Evolutionary conservation across 2,888 invertebrate genomes (phyloP).

Genomic region (Laspeyria flexula): DNA sequence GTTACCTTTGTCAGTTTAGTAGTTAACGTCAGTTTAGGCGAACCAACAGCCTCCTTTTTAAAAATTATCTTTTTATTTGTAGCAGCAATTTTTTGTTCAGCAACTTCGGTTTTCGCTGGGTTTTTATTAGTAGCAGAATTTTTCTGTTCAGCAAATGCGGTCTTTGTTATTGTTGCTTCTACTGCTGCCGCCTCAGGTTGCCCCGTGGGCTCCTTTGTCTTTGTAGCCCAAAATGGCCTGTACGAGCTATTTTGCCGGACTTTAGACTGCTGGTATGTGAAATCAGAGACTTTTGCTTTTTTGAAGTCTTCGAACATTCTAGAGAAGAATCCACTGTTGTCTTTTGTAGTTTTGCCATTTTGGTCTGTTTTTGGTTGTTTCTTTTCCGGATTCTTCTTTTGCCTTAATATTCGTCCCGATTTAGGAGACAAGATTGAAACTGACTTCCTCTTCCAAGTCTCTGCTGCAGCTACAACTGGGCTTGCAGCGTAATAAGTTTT

Average conservation of each 20-base stretch:
- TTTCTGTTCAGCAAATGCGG: constrained; percentile 40
- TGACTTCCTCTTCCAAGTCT: constrained; percentile 69
- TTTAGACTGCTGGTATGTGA: constrained; percentile 64
- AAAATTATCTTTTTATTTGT: constrained; percentile 53
- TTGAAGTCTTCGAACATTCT: constrained; percentile 68
- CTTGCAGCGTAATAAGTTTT: constrained; percentile 58
- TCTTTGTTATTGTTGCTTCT: constrained; percentile 20
- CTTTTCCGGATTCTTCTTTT: constrained; percentile 34
- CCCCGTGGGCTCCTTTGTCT: constrained; percentile 45
- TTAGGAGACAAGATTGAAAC: constrained; percentile 73
- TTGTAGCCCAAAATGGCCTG: constrained; percentile 75
- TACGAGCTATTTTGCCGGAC: constrained; percentile 65
- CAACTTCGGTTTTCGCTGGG: constrained; percentile 26
- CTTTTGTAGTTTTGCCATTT: constrained; percentile 24
- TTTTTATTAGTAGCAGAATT: constrained; percentile 49
- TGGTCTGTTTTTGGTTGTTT: constrained; percentile 22
- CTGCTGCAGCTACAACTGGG: constrained; percentile 49
- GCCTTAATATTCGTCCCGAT: constrained; percentile 62
- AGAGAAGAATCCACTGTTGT: constrained; percentile 59
- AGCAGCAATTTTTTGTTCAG: constrained; percentile 46
- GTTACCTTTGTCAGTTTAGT: constrained; percentile 21
- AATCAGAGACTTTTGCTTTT: constrained; percentile 70
- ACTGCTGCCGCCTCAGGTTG: constrained; percentile 20
- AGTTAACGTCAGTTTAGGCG: constrained; percentile 52
- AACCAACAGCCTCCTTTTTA: constrained; percentile 43